Percentiles rank a stretch among this genome's conserved stretches.
These are phyloP conservation scores for Numida meleagris DNA, from an alignment of 2,113 vertebrate genomes.

Conservation along the genomic window DNA sequence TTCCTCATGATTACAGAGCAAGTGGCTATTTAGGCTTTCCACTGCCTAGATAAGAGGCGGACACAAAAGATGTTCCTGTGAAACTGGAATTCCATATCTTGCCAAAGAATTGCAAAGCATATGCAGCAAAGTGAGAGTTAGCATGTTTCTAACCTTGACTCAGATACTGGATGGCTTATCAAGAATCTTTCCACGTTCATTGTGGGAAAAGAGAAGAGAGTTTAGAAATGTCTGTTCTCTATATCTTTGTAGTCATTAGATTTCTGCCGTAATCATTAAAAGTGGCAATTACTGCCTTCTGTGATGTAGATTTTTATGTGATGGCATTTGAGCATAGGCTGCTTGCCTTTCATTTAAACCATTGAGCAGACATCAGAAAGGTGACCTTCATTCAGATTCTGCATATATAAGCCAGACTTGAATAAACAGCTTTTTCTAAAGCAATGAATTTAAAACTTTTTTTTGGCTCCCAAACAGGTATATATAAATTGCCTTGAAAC, in stretches of 20 bases:
- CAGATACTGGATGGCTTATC: neutral
- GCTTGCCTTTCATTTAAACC: neutral
- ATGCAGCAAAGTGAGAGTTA: neutral
- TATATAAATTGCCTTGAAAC: slow-evolving; percentile 80
- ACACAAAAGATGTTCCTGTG: neutral
- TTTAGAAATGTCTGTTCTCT: neutral
- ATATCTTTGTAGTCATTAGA: neutral
- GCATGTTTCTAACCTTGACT: neutral
- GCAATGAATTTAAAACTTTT: neutral
- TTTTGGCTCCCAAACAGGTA: slow-evolving; percentile 66
- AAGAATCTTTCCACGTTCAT: neutral
- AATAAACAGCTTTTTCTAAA: neutral
- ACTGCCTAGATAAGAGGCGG: neutral
- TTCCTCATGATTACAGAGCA: neutral
- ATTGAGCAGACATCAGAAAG: neutral
- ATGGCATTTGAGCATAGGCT: neutral
- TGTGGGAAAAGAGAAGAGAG: neutral
- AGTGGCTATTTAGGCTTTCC: neutral
- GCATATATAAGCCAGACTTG: neutral
- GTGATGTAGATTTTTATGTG: neutral
- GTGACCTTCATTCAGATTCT: neutral
- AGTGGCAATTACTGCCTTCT: neutral
- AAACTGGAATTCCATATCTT: neutral
- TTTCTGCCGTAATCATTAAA: neutral
- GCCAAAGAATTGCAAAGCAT: neutral